Evolutionary conservation across 2,888 invertebrate genomes (phyloP), one percentile per base, ranked within the genome.

Genomic region (Thereva nobilitata): DNA sequence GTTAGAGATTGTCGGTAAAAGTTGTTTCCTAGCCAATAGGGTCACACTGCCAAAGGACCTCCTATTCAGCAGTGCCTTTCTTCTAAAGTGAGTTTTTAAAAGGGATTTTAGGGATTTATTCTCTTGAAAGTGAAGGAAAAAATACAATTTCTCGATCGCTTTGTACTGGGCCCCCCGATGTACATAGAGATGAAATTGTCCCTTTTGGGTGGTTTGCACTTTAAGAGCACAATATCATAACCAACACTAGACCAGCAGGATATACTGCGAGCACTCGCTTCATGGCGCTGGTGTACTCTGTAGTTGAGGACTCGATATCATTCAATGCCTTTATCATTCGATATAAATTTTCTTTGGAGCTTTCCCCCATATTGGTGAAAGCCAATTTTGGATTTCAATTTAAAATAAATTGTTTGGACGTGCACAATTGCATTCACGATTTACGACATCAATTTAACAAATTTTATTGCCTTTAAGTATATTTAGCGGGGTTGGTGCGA

Each of bases 361-460:
- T 8, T 10, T 47, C 47, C 12, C 12, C 12, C 9, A 12, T 23
- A 47, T 6, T 10, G 47, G 10, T 5, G 1, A 47, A 47, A 47
- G 47, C 8, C 47, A 47, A 47, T 47, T 47, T 12, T 47, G 47
- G n/a, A 12, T 47, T 47, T 47, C 47, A 47, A 47, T 47, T 47
- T 47, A 47, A 12, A n/a, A 47, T 47, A 47, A 47, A 47, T 47
- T 47, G 47, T 47, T 47, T 47, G 47, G 47, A 47, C 47, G 10
- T 47, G 47, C 23, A 23, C n/a, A 47, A 47, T 47, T 47, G 47
- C 47, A 47, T 10, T 47, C 10, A 12, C 10, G 10, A 47, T 47
- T 47, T 47, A 47, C 47, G 10, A 4, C 5, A 47, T 47, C n/a
- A 47, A 9, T 47, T 47, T 47, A 23, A n/a, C 12, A 47, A 47